These are phyloP conservation scores for Bagarius yarrelli DNA, from an alignment of 2,113 vertebrate species.

Conservation along the genomic window DNA sequence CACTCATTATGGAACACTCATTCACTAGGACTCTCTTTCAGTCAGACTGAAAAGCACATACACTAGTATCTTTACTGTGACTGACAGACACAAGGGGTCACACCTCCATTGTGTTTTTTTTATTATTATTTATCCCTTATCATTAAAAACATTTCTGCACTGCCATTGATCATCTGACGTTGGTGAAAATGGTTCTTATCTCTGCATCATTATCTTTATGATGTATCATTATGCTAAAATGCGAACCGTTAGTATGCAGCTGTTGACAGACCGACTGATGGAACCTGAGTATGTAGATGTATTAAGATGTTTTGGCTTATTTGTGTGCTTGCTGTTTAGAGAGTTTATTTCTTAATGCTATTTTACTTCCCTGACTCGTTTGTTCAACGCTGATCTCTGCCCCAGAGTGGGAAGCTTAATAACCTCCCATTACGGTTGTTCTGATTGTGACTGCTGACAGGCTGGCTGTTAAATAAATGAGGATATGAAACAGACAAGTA, in stretches of 20 bases:
- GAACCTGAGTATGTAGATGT: neutral
- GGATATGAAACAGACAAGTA: neutral
- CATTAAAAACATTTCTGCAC: neutral
- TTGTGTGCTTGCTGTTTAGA: constrained; percentile 3
- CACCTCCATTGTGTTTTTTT: neutral
- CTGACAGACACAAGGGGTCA: neutral
- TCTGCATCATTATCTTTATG: constrained; percentile 3
- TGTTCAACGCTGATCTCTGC: neutral
- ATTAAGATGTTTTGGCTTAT: constrained; percentile 12
- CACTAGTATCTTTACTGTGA: neutral
- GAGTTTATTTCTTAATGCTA: constrained; percentile 12
- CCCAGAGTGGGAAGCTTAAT: constrained; percentile 2
- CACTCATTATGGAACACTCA: too few relatives aligned
- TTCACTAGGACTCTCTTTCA: too few relatives aligned
- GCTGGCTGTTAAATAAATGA: neutral
- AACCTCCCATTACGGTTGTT: constrained; percentile 13
- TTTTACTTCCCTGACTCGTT: constrained; percentile 14
- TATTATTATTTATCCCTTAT: neutral
- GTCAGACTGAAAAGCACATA: too few relatives aligned
- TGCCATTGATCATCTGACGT: neutral
- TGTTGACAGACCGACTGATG: constrained; percentile 1
- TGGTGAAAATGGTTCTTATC: neutral
- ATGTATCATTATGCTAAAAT: neutral
- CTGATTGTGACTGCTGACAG: neutral
- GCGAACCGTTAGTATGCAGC: neutral